A percentile compares a stretch with the other conserved stretches of the same genome.
These are phyloP conservation scores for Colaptes auratus DNA, from an alignment of 2,113 vertebrate genomes.

Conservation along the genomic window DNA sequence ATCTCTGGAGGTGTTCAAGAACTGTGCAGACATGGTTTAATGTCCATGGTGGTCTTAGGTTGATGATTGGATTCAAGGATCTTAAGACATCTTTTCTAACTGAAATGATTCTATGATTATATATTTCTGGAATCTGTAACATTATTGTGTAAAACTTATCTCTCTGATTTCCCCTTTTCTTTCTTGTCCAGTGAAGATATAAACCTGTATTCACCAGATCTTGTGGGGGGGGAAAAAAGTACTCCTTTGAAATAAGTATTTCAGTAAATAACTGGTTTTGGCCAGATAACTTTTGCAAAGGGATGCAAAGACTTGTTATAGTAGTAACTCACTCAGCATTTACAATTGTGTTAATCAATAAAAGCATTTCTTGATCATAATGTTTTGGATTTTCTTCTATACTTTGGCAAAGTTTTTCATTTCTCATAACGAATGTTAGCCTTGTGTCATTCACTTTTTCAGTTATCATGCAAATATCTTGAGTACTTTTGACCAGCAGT, in stretches of 20 bases:
- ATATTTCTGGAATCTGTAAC: not conserved
- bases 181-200: not conserved
- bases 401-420: not conserved
- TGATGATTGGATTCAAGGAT: too few species aligned
- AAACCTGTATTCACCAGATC: not conserved
- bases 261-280: not conserved
- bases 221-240: accelerated
- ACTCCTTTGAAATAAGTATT: not conserved
- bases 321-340: not conserved
- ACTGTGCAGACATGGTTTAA: too few species aligned
- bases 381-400: not conserved
- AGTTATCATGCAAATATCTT: not conserved
- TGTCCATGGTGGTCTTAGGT: too few species aligned
- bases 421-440: not conserved
- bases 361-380: not conserved
- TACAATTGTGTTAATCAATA: not conserved
- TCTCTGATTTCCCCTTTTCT: not conserved
- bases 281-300: not conserved
- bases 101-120: not conserved
- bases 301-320: not conserved
- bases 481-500: not conserved
- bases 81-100: too few species aligned
- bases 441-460: not conserved
- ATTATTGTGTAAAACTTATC: not conserved
- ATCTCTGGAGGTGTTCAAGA: too few species aligned